Base-by-base conservation (phyloP, 2,888 invertebrate species). In the Poecilus cupreus region DNA sequence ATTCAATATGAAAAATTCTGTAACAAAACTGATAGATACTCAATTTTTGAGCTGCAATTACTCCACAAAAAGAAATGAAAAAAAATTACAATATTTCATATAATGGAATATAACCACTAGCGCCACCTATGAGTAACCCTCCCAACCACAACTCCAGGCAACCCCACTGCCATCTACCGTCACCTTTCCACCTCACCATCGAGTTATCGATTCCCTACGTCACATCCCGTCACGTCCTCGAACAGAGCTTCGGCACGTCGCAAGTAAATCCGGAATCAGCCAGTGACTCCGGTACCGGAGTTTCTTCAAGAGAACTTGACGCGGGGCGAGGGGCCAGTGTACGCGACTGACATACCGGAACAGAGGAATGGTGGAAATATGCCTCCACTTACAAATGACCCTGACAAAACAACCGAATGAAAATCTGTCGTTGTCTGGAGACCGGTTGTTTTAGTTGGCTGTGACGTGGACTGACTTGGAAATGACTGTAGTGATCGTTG, bases 391-490 rank as follows among this genome's bases (percentile, higher is more conserved):
- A 57, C 57, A 57, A 57, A 57, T 57, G 57, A 57, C 57, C 22
- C 57, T 57, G 22, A 22, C 57, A 57, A 57, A 57, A 57, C 24
- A 57, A 24, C 57, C 20, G 57, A 57, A 57, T 57, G 57, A 57
- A 51, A 57, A 57, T 57, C 57, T 57, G 57, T 26, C 26, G 57
- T n/a, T n/a, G 43, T n/a, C 57, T 24, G 3, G 57, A 22, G 57
- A 57, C 8, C 57, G 26, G 10, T n/a, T 11, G 43, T 11, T 11
- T n/a, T 11, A 43, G 8, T 43, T 43, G 32, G 32, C 32, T 5
- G 43, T 43, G 43, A 43, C 43, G 43, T 43, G 43, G n/a, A 43
- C 13, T 11, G 43, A 43, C 43, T 43, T n/a, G 32, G 32, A 32
- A 32, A 32, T 32, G 32, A 32, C 1, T 32, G 32, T 6, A 8